Conservation (phyloP, 1,140 invertebrate genomes). For the Neotoxoptera formosana region DNA sequence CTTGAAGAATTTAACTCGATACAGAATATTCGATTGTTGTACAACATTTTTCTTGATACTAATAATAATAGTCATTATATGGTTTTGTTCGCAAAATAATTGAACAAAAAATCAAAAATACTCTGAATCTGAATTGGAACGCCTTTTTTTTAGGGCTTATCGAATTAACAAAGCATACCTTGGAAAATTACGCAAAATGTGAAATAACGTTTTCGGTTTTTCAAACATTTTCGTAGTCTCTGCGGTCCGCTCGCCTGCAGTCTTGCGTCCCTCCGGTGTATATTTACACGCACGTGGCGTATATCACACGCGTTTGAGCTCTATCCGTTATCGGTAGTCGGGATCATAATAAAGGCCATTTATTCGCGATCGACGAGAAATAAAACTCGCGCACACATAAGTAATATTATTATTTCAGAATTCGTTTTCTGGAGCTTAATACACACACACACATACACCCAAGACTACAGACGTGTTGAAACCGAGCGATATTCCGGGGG, state of each 20-base stretch:
- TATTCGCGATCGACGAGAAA: neutral
- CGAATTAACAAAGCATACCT: neutral
- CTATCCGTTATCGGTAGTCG: neutral
- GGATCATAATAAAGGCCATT: constrained; percentile 7
- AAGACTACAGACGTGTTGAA: neutral
- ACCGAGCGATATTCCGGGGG: neutral
- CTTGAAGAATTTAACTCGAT: neutral
- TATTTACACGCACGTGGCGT: neutral
- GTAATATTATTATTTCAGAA: too few relatives aligned
- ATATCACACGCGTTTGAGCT: neutral
- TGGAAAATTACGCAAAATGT: too few relatives aligned
- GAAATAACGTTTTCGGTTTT: neutral
- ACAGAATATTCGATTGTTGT: neutral
- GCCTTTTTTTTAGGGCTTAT: neutral
- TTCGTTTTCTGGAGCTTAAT: too few relatives aligned
- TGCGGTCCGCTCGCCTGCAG: too few relatives aligned
- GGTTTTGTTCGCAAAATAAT: neutral
- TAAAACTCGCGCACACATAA: neutral
- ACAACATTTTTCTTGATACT: neutral
- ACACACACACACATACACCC: neutral
- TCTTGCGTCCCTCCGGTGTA: neutral
- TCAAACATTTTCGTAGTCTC: neutral
- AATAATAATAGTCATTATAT: neutral
- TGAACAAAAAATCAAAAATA: neutral
- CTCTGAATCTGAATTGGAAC: neutral